These are phyloP conservation scores for Drosophila sucinea DNA, from an alignment of 1,140 invertebrate species.

Conservation along the genomic window DNA sequence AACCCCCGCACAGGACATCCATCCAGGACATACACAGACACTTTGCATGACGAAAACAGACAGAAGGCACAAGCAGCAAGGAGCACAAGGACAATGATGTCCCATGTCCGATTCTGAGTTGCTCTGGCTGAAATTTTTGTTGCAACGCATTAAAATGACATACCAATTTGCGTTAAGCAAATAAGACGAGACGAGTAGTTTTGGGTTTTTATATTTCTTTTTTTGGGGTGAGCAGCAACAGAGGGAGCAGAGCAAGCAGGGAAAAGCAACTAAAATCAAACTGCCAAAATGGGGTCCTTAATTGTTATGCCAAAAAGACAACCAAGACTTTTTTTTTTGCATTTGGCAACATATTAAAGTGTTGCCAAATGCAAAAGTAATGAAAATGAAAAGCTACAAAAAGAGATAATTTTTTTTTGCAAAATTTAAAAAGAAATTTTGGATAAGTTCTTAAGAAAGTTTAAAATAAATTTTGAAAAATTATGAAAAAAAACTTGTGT, in stretches of 20 bases:
- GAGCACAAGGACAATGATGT: conserved; percentile 32
- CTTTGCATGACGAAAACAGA: conserved; percentile 72
- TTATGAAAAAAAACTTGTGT: too few relatives aligned
- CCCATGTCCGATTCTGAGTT: conserved; percentile 29
- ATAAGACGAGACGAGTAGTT: conserved; percentile 72
- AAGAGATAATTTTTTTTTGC: neutral
- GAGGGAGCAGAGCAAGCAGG: conserved; percentile 10
- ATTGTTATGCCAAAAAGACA: neutral
- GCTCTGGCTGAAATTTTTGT: conserved; percentile 37
- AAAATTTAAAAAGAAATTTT: too few relatives aligned
- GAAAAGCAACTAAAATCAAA: neutral
- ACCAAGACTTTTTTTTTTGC: neutral
- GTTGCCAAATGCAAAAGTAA: neutral
- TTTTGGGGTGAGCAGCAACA: conserved; percentile 11
- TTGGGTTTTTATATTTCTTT: conserved; percentile 24
- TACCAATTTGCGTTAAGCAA: conserved; percentile 79
- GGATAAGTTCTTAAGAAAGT: too few relatives aligned
- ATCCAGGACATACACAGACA: conserved; percentile 38
- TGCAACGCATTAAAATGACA: conserved; percentile 79
- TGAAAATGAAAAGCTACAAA: neutral
- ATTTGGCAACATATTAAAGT: too few relatives aligned
- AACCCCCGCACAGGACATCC: conserved; percentile 13
- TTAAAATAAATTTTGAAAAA: too few relatives aligned
- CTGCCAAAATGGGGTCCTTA: neutral
- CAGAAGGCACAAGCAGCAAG: conserved; percentile 7